These are phyloP conservation scores for Eira barbara DNA, from an alignment of 2,113 vertebrate species.

Conservation along the genomic window DNA sequence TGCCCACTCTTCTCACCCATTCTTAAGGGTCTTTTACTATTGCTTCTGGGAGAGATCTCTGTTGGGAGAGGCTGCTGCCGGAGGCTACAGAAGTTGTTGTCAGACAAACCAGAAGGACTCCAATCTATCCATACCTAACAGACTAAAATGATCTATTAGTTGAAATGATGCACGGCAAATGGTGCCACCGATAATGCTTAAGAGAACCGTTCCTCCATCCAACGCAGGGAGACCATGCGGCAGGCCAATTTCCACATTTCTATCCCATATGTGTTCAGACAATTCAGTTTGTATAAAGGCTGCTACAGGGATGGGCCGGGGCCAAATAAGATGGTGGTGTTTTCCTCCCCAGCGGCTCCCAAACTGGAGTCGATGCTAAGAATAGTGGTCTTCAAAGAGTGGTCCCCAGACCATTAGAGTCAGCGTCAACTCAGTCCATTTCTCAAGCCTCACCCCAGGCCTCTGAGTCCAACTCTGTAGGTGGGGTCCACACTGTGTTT, in stretches of 20 bases:
- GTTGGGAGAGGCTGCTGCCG: not conserved
- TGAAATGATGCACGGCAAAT: not conserved
- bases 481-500: not conserved
- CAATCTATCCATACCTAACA: accelerated
- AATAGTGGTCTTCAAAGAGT: no score
- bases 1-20: not conserved
- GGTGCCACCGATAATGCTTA: accelerated
- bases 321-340: accelerated
- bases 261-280: accelerated
- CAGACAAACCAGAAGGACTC: not conserved
- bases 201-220: not conserved
- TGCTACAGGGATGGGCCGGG: not conserved
- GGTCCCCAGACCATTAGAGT: not conserved
- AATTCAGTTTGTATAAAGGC: accelerated
- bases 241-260: accelerated
- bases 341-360: not conserved
- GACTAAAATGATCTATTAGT: not conserved
- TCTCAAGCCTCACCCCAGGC: not conserved
- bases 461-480: not conserved
- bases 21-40: not conserved
- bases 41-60: not conserved
- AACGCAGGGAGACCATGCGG: accelerated
- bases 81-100: not conserved
- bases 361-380: not conserved
- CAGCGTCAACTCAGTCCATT: not conserved